These are phyloP conservation scores for Amphimallon solstitiale DNA, from an alignment of 2,888 invertebrate species.

Conservation along the genomic window DNA sequence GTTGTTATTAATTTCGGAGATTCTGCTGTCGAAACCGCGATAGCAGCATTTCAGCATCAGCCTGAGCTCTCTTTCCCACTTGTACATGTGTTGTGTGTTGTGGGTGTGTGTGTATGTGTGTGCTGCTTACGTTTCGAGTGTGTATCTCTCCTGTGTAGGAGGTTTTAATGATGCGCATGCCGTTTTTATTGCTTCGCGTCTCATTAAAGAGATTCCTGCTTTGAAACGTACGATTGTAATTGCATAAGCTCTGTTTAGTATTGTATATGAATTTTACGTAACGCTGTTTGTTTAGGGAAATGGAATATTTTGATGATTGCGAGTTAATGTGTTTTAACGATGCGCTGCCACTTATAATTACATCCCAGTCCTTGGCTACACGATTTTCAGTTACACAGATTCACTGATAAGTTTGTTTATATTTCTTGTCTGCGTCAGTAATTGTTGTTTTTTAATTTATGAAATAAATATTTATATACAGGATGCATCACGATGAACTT, in stretches of 20 bases:
- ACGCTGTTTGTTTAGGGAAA: not conserved
- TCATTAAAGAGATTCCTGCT: conserved; percentile 23
- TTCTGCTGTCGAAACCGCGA: conserved; percentile 6
- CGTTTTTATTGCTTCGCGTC: conserved; percentile 27
- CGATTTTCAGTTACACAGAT: too few relatives aligned
- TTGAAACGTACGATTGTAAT: conserved; percentile 22
- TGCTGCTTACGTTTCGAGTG: conserved; percentile 18
- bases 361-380: not conserved
- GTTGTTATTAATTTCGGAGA: conserved; percentile 24
- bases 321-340: not conserved
- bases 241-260: conserved; percentile 29
- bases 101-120: not conserved
- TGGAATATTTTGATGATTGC: conserved; percentile 6
- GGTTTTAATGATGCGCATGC: conserved; percentile 29
- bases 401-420: not conserved
- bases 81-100: too few relatives aligned
- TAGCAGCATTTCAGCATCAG: too few relatives aligned
- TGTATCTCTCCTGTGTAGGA: conserved; percentile 19
- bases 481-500: too few relatives aligned
- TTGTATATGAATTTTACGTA: conserved; percentile 12
- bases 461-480: too few relatives aligned
- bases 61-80: not conserved
- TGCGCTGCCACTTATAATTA: not conserved
- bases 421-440: not conserved
- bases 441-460: too few relatives aligned